These are phyloP conservation scores for Clarias pachynema DNA, from an alignment of 2,797 vertebrate genomes.

Conservation along the genomic window DNA sequence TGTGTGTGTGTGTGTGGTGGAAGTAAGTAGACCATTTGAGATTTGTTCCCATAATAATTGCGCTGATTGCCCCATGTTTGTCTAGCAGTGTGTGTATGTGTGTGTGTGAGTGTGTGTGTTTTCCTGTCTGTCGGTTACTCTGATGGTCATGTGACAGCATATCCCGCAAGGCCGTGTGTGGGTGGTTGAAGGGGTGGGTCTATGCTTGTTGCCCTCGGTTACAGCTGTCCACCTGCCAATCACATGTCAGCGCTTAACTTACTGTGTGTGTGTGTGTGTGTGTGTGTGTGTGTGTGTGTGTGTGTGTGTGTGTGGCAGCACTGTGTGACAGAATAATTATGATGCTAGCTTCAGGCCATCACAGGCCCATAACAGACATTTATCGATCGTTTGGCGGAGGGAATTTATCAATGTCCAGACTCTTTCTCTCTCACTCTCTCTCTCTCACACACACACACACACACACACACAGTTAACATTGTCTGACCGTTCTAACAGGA, in stretches of 20 bases:
- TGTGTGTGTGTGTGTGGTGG: not conserved
- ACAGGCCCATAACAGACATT: constrained; percentile 81
- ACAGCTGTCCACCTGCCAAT: constrained; percentile 84
- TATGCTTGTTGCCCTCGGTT: constrained; percentile 73
- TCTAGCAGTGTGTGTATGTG: not conserved
- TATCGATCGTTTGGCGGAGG: constrained; percentile 85
- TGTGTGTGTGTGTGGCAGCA: constrained; percentile 54
- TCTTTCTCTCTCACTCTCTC: constrained; percentile 7
- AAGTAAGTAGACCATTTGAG: not conserved
- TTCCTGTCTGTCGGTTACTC: constrained; percentile 49
- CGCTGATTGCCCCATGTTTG: constrained; percentile 17
- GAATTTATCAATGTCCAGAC: constrained; percentile 84
- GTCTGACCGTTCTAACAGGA: constrained; percentile 49
- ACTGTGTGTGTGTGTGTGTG: constrained; percentile 29
- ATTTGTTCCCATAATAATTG: constrained; percentile 36
- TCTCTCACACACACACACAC: constrained; percentile 34
- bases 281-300: constrained; percentile 49
- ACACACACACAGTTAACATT: constrained; percentile 46
- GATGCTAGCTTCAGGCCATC: constrained; percentile 81
- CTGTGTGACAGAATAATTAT: constrained; percentile 97
- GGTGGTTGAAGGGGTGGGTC: constrained; percentile 79
- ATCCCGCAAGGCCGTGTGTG: constrained; percentile 70
- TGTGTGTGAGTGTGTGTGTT: constrained; percentile 23
- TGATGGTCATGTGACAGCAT: constrained; percentile 80
- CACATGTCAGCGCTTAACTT: constrained; percentile 63